A percentile compares a stretch with the other conserved stretches of the same genome.
These are phyloP conservation scores for Heliconius eleuchia DNA, from an alignment of 1,140 invertebrate genomes.

Conservation along the genomic window DNA sequence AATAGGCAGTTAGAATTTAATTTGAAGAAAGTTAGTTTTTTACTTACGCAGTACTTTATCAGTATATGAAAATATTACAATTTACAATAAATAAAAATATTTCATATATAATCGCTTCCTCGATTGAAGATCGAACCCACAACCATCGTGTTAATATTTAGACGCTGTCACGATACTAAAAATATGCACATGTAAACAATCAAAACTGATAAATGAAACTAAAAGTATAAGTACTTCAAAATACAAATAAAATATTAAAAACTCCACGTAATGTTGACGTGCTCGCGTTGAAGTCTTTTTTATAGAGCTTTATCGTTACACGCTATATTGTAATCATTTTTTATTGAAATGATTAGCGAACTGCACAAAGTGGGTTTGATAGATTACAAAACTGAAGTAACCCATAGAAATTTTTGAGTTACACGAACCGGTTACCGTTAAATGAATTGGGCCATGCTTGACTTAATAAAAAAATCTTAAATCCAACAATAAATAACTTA, in stretches of 20 bases:
- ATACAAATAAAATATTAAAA: neutral
- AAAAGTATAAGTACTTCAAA: neutral
- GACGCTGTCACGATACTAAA: too few relatives aligned
- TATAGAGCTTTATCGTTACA: neutral
- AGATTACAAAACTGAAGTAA: slow-evolving; percentile 5
- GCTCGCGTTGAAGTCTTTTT: slow-evolving; percentile 34
- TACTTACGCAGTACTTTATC: too few relatives aligned
- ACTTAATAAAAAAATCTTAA: neutral
- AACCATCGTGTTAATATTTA: too few relatives aligned
- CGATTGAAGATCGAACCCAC: too few relatives aligned
- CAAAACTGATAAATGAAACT: neutral
- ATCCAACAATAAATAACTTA: slow-evolving; percentile 16
- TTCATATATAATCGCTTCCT: too few relatives aligned
- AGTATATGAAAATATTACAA: too few relatives aligned
- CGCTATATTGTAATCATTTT: slow-evolving; percentile 15
- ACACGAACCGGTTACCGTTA: slow-evolving; percentile 11
- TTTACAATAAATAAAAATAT: too few relatives aligned
- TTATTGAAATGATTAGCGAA: slow-evolving; percentile 10
- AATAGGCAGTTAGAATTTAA: too few relatives aligned
- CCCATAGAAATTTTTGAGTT: neutral
- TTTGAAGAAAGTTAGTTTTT: too few relatives aligned
- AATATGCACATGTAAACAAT: neutral
- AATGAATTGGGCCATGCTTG: slow-evolving; percentile 15
- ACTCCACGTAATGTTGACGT: neutral
- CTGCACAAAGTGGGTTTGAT: neutral